A percentile compares a stretch with the other conserved stretches of the same genome.
phyloP scores from a whole-genome alignment of 2,113 vertebrate genomes.

The Brachirus orientalis region DNA sequence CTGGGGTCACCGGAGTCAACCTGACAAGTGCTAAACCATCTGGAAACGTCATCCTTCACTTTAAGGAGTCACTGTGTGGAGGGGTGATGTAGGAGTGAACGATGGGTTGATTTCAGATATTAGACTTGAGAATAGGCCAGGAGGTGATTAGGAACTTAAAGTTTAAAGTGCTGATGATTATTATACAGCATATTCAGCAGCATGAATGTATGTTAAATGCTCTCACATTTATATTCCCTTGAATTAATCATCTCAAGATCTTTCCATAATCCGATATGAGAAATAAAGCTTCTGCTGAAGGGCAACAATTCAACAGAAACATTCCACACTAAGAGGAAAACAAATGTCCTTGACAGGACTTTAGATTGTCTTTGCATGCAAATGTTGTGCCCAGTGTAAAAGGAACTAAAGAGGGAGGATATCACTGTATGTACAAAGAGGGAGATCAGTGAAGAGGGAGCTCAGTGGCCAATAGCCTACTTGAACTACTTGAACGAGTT shows the following conservation, averaged over 20 bases:
- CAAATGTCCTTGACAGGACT: conserved; percentile 45
- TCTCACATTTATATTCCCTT: conserved; percentile 7
- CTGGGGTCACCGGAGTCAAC: conserved; percentile 73
- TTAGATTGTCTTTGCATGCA: conserved; percentile 6
- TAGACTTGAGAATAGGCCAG: neutral
- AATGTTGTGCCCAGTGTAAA: neutral
- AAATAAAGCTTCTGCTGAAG: conserved; percentile 37
- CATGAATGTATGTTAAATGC: neutral
- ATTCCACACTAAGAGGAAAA: conserved; percentile 53
- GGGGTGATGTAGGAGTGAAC: conserved; percentile 20
- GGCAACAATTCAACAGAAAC: conserved; percentile 39
- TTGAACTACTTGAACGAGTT: conserved; percentile 57
- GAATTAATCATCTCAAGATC: neutral
- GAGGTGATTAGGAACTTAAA: neutral
- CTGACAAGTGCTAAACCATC: conserved; percentile 79
- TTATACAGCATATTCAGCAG: conserved; percentile 18
- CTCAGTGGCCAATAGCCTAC: conserved; percentile 25
- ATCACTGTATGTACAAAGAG: conserved; percentile 23
- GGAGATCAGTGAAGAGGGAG: conserved; percentile 30
- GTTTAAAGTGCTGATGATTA: conserved; percentile 25
- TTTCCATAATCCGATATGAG: conserved; percentile 33
- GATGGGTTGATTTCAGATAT: conserved; percentile 7
- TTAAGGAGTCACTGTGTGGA: conserved; percentile 41
- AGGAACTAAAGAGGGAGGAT: conserved; percentile 1
- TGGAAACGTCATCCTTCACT: conserved; percentile 73